A percentile compares a stretch with the other conserved stretches of the same genome.
phyloP scores from a whole-genome alignment of 2,797 vertebrate species.

The Halcyon badia region DNA sequence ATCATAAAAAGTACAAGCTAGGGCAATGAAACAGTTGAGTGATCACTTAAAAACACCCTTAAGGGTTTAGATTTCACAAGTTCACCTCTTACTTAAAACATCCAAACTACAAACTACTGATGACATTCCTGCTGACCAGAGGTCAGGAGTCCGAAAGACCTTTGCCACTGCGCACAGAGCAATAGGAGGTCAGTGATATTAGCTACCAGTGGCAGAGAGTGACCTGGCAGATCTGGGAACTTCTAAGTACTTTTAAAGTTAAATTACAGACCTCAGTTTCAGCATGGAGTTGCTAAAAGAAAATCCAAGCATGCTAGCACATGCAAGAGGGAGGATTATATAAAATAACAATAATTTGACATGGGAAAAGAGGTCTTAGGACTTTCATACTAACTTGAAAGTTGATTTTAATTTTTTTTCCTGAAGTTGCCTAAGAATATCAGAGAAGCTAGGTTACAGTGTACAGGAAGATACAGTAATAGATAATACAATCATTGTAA shows the following conservation, averaged over 20 bases:
- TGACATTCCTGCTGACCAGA: conserved; percentile 72
- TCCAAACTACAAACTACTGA: conserved; percentile 73
- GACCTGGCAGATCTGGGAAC: conserved; percentile 24
- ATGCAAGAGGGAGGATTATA: background rate
- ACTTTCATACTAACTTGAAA: background rate
- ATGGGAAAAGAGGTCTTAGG: background rate
- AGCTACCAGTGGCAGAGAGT: conserved; percentile 35
- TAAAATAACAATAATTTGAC: conserved; percentile 12
- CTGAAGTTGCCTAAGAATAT: background rate
- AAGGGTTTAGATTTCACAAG: conserved; percentile 79
- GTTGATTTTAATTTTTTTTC: background rate
- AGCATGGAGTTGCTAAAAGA: background rate
- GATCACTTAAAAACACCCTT: conserved; percentile 67
- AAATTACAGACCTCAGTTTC: conserved; percentile 38
- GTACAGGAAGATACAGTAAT: background rate
- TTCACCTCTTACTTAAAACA: conserved; percentile 75
- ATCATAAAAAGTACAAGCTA: conserved; percentile 63
- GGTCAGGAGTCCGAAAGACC: conserved; percentile 69
- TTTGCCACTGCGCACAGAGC: conserved; percentile 65
- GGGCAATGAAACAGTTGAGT: conserved; percentile 72
- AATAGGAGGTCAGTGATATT: conserved; percentile 69
- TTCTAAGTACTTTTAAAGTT: conserved; percentile 9
- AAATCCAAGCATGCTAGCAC: background rate
- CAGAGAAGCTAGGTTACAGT: background rate
- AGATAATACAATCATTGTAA: background rate